Evolutionary conservation across 2,888 invertebrate genomes (phyloP), one percentile per base, ranked within the genome.

Genomic region (Mechanitis mazaeus): DNA sequence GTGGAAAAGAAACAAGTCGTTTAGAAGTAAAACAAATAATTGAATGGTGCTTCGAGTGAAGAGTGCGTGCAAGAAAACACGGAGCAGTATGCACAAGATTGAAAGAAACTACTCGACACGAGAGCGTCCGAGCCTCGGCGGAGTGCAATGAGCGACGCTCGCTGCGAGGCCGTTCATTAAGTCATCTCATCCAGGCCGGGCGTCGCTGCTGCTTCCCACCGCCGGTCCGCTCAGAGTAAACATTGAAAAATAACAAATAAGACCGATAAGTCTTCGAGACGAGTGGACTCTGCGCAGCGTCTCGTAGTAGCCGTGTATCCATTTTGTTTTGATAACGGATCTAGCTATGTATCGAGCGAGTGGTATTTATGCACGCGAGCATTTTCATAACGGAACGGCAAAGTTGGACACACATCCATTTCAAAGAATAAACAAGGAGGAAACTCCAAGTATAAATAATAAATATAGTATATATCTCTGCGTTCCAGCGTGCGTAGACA

Each of bases 381-480:
- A 72, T 76, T 79, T 75, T 78, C 76, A 72, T 80, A 81, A 80
- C 77, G 78, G 76, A 77, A 74, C 75, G 74, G 71, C 69, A 68
- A 72, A 71, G 76, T 75, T 78, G 79, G 74, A 78, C 79, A 77
- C 80, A 85, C 84, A 84, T 85, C 85, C 85, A 87, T 87, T 85
- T 84, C 86, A 81, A 81, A 86, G 84, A 84, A 84, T 83, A 86
- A 86, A 87, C 86, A 87, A 75, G 76, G 75, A 79, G 81, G 80
- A 83, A 82, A 79, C 77, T 83, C 83, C 82, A 85, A 84, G 87
- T 85, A 86, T 87, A 87, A 86, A 88, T 87, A 87, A 87, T 87
- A 84, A 85, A 87, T 84, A 83, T 83, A 78, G 83, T 83, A 82
- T 85, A 85, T 85, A 85, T 85, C 77, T 79, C 81, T 80, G 83